These are phyloP conservation scores for Teleopsis dalmanni DNA, from an alignment of 1,140 invertebrate species.

Conservation along the genomic window DNA sequence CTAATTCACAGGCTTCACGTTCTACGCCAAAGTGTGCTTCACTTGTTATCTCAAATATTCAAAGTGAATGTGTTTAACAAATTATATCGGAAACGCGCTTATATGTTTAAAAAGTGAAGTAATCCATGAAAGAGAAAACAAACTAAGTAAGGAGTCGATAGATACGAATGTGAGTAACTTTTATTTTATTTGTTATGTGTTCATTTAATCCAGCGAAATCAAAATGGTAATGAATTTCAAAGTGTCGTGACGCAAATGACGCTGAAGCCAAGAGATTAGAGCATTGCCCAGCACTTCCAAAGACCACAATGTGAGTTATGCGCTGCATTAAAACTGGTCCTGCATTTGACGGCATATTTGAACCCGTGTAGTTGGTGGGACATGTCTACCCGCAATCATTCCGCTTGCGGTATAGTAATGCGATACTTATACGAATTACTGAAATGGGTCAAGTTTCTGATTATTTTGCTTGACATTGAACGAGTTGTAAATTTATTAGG, in stretches of 20 bases:
- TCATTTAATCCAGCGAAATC: background rate
- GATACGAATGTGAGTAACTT: conserved; percentile 2
- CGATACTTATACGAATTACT: no score
- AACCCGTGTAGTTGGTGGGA: no score
- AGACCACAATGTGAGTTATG: conserved; percentile 12
- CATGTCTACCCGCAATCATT: no score
- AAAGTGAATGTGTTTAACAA: conserved; percentile 15
- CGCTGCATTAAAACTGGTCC: conserved; percentile 13
- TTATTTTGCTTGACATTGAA: no score
- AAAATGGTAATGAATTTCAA: conserved; percentile 10
- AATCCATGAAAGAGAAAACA: no score
- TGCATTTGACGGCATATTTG: no score
- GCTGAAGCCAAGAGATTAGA: background rate
- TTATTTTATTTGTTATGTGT: background rate
- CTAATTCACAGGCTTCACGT: no score
- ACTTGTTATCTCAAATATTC: conserved; percentile 11
- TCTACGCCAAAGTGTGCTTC: conserved; percentile 1
- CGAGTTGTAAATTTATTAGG: no score
- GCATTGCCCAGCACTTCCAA: background rate
- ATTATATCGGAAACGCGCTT: conserved; percentile 14
- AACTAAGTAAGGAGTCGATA: no score
- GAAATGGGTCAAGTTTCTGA: no score
- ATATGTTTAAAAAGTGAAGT: no score
- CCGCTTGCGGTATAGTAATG: no score
- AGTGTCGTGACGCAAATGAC: conserved; percentile 9